phyloP scores from a whole-genome alignment of 2,888 invertebrate genomes.

The Subacronicta megacephala region DNA sequence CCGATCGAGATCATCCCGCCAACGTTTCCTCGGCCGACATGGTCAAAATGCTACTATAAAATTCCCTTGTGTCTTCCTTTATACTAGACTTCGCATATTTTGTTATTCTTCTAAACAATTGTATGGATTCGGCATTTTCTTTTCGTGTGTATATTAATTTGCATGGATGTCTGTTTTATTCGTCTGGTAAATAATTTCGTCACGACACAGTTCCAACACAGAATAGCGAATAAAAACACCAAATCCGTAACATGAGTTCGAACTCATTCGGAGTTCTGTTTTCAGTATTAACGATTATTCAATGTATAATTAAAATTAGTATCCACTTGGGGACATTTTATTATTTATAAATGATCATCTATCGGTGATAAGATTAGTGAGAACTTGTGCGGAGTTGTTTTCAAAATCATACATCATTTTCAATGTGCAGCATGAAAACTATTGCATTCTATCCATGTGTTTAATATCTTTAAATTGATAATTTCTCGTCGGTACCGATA shows the following conservation, averaged over 20 bases:
- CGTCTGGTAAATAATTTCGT: constrained; percentile 27
- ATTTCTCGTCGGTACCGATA: constrained; percentile 13
- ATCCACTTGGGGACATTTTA: constrained; percentile 20
- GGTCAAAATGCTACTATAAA: no score
- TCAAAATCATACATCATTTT: background rate
- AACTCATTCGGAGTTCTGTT: constrained; percentile 28
- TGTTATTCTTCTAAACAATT: background rate
- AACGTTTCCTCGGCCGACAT: no score
- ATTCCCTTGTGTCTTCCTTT: constrained; percentile 13
- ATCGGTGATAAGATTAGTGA: constrained; percentile 25
- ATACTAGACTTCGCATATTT: background rate
- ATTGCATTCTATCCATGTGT: background rate
- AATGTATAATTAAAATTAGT: constrained; percentile 18
- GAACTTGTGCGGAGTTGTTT: constrained; percentile 11
- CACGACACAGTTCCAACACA: constrained; percentile 30
- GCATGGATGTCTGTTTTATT: constrained; percentile 6
- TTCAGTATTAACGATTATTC: constrained; percentile 24
- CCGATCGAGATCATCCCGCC: no score
- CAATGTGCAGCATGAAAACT: constrained; percentile 5
- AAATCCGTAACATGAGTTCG: constrained; percentile 23
- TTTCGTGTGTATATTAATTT: constrained; percentile 9
- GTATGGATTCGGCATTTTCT: background rate
- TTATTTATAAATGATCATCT: constrained; percentile 19
- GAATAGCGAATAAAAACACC: constrained; percentile 17
- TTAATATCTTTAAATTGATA: background rate